phyloP scores from a whole-genome alignment of 1,140 invertebrate genomes.

The Psilanteris sp. region DNA sequence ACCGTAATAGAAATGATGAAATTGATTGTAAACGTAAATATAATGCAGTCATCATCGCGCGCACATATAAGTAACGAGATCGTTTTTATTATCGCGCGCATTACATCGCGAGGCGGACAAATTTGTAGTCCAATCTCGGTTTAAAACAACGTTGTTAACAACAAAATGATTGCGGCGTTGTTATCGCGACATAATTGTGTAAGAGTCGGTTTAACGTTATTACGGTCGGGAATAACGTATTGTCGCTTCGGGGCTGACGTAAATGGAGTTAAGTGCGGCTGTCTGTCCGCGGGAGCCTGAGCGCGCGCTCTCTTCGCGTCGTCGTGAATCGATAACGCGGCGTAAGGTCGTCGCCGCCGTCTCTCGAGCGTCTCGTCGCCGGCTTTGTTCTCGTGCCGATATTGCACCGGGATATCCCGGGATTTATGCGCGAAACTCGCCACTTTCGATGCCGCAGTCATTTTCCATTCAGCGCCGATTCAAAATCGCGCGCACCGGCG shows the following conservation, averaged over 20 bases:
- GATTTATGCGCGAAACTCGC: slow-evolving; percentile 52
- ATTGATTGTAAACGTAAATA: too few relatives aligned
- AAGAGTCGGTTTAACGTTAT: slow-evolving; percentile 23
- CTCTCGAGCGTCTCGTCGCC: slow-evolving; percentile 65
- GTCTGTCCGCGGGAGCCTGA: slow-evolving; percentile 42
- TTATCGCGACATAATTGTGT: slow-evolving; percentile 34
- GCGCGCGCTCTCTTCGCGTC: slow-evolving; percentile 47
- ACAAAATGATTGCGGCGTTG: slow-evolving; percentile 26
- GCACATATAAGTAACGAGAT: too few relatives aligned
- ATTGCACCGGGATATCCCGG: slow-evolving; percentile 52
- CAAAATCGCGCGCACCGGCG: too few relatives aligned
- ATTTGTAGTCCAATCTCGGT: slow-evolving; percentile 5
- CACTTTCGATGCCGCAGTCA: slow-evolving; percentile 17
- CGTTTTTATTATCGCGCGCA: slow-evolving; percentile 7
- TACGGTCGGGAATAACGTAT: slow-evolving; percentile 29
- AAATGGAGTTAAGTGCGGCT: slow-evolving; percentile 48
- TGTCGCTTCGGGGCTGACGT: slow-evolving; percentile 43
- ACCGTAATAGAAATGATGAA: too few relatives aligned
- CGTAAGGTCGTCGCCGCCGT: slow-evolving; percentile 67
- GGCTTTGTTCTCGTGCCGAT: slow-evolving; percentile 61
- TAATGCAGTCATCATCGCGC: too few relatives aligned
- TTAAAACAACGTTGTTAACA: slow-evolving; percentile 23
- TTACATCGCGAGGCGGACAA: background rate
- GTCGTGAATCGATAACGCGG: slow-evolving; percentile 63
- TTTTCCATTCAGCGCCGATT: too few relatives aligned